phyloP scores from a whole-genome alignment of 1,140 invertebrate genomes.

The Aphidius gifuensis region DNA sequence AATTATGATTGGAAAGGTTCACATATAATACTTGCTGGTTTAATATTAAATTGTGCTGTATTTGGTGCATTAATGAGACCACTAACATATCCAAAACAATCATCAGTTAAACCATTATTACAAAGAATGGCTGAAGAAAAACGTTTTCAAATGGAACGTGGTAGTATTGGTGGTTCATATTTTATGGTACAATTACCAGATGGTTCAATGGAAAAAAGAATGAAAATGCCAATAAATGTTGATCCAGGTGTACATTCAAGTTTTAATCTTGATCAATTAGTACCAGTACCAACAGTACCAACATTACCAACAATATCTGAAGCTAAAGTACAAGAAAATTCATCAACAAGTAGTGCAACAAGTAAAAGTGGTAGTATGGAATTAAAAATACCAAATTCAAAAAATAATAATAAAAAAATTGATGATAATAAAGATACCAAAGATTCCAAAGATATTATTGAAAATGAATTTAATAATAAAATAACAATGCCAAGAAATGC shows the following conservation, averaged over 20 bases:
- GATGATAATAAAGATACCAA: conserved; percentile 50
- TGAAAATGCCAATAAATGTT: conserved; percentile 82
- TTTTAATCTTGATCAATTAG: conserved; percentile 79
- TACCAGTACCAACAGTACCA: conserved; percentile 73
- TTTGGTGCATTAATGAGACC: conserved; percentile 95
- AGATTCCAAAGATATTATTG: conserved; percentile 33
- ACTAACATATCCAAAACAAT: conserved; percentile 72
- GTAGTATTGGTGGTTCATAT: conserved; percentile 83
- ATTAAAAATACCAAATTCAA: conserved; percentile 40
- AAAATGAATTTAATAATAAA: conserved; percentile 52
- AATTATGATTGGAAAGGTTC: conserved; percentile 88
- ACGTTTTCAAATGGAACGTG: conserved; percentile 80
- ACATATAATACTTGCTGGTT: conserved; percentile 84
- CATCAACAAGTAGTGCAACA: conserved; percentile 53
- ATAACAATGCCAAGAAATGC: conserved; percentile 71
- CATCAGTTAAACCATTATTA: conserved; percentile 71
- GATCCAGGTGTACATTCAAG: conserved; percentile 93
- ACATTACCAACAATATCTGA: conserved; percentile 85
- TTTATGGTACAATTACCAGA: conserved; percentile 88
- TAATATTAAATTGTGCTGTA: conserved; percentile 85
- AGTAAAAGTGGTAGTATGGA: conserved; percentile 54
- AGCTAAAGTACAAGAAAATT: conserved; percentile 69
- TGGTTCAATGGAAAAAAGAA: conserved; percentile 81
- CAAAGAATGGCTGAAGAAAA: conserved; percentile 91
- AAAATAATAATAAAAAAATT: conserved; percentile 47